Evolutionary conservation across 2,888 invertebrate species (phyloP).

Genomic region (Endotricha flammealis): DNA sequence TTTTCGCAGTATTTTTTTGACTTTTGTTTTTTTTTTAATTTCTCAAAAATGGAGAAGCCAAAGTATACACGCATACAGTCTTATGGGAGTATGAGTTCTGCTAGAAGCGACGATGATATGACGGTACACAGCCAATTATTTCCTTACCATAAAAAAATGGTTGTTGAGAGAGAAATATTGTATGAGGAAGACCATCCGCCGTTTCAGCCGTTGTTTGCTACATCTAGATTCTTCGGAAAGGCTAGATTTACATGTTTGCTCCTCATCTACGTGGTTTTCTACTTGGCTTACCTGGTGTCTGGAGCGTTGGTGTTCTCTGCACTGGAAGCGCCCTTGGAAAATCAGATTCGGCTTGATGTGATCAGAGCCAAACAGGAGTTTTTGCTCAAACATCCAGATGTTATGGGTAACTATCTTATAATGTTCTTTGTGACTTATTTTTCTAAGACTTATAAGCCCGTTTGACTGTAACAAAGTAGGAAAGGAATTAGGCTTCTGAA

Average conservation of each 20-base stretch:
- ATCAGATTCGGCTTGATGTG: conserved; percentile 69
- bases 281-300: conserved; percentile 79
- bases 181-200: conserved; percentile 68
- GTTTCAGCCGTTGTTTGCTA: conserved; percentile 61
- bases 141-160: conserved; percentile 66
- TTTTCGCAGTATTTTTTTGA: too few species aligned
- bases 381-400: conserved; percentile 75
- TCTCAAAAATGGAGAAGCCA: conserved; percentile 41
- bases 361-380: conserved; percentile 76
- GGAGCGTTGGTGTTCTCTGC: conserved; percentile 83
- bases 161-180: conserved; percentile 56
- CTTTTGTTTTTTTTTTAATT: conserved; percentile 16
- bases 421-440: too few species aligned
- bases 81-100: conserved; percentile 65
- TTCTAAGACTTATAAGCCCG: too few species aligned
- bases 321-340: conserved; percentile 82
- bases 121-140: conserved; percentile 64
- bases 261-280: conserved; percentile 75
- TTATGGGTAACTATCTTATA: conserved; percentile 82
- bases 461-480: too few species aligned
- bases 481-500: too few species aligned
- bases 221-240: conserved; percentile 68
- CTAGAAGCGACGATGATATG: conserved; percentile 67
- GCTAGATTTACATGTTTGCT: conserved; percentile 75
- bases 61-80: conserved; percentile 59